These are phyloP conservation scores for Myodes glareolus DNA, from an alignment of 2,113 vertebrate species.

Conservation along the genomic window DNA sequence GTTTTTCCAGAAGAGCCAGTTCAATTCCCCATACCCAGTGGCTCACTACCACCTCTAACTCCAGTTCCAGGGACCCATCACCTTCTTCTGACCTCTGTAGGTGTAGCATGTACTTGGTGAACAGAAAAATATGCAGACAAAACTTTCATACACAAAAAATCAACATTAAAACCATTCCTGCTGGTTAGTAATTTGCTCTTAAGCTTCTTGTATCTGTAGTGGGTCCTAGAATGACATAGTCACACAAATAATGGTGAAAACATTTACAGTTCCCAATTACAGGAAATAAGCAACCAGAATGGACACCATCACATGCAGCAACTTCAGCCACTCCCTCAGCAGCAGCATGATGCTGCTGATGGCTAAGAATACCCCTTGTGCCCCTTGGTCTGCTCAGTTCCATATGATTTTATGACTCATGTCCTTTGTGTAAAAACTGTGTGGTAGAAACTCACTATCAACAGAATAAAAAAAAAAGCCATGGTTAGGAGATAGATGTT, in stretches of 20 bases:
- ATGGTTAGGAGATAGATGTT: background rate
- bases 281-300: background rate
- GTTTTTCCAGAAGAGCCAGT: too few species aligned
- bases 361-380: accelerated
- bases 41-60: background rate
- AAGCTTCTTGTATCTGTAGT: background rate
- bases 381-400: background rate
- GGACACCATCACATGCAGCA: background rate
- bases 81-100: background rate
- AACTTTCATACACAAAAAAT: background rate
- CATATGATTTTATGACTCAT: background rate
- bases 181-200: background rate
- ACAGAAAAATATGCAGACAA: background rate
- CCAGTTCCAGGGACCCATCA: background rate
- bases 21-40: background rate
- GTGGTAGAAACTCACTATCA: background rate
- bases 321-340: accelerated
- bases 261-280: background rate
- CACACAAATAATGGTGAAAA: background rate
- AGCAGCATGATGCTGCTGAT: background rate
- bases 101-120: background rate
- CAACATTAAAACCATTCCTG: background rate
- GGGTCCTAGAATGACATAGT: background rate
- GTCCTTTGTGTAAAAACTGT: background rate
- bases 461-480: background rate